These are phyloP conservation scores for Panonychus citri DNA, from an alignment of 1,140 invertebrate genomes.

Conservation along the genomic window DNA sequence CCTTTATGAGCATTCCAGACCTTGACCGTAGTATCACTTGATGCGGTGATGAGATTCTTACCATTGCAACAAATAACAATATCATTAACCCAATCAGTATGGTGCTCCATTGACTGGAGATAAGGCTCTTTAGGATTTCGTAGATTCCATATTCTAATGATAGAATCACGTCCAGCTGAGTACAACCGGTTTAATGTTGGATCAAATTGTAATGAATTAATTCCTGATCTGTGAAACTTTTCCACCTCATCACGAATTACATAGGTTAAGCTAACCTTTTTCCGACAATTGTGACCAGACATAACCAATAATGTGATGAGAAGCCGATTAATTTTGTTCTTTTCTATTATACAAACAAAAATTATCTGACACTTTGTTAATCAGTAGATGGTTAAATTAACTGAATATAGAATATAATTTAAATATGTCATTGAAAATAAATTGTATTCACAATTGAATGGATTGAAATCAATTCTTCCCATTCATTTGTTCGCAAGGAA, in stretches of 20 bases:
- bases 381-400: too few relatives aligned
- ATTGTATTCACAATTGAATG: too few relatives aligned
- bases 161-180: slow-evolving; percentile 91
- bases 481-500: too few relatives aligned
- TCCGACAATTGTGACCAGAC: slow-evolving; percentile 4
- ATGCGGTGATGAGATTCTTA: slow-evolving; percentile 90
- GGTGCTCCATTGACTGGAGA: slow-evolving; percentile 70
- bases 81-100: slow-evolving; percentile 99
- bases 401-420: too few relatives aligned
- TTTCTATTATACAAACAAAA: too few relatives aligned
- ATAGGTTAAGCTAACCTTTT: slow-evolving; percentile 59
- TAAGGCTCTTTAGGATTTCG: slow-evolving; percentile 41
- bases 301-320: not conserved
- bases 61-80: slow-evolving; percentile 91
- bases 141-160: slow-evolving; percentile 84
- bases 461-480: too few relatives aligned
- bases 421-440: too few relatives aligned
- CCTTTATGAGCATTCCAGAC: slow-evolving; percentile 99
- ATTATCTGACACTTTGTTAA: too few relatives aligned
- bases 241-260: slow-evolving; percentile 92
- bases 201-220: slow-evolving; percentile 88
- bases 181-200: slow-evolving; percentile 62
- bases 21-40: slow-evolving; percentile 96
- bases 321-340: too few relatives aligned
- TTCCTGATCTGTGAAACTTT: slow-evolving; percentile 70